A percentile compares a stretch with the other conserved stretches of the same genome.
Conservation (phyloP, 2,888 invertebrate genomes). For the Saturnia pavonia region DNA sequence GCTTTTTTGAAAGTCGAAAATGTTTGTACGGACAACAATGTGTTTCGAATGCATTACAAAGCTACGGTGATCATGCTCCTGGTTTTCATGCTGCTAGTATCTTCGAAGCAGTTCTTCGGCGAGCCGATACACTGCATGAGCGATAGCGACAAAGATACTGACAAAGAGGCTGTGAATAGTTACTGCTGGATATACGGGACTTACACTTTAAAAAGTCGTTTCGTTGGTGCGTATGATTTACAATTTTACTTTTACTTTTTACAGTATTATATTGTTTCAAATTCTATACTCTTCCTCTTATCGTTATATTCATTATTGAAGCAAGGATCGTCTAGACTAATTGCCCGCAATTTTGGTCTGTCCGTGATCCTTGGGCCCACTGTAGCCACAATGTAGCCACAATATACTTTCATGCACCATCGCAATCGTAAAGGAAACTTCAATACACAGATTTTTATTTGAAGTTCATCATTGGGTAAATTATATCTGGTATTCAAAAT, state of each 20-base stretch:
- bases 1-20: conserved; percentile 85
- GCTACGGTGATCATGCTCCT: conserved; percentile 87
- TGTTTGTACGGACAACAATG: conserved; percentile 87
- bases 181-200: conserved; percentile 92
- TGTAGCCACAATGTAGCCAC: no score
- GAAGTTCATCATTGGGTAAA: no score
- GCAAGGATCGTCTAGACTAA: background rate
- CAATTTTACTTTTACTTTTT: background rate
- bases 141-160: conserved; percentile 64
- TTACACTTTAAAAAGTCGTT: conserved; percentile 79
- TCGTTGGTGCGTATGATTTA: conserved; percentile 56
- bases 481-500: no score
- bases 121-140: conserved; percentile 90
- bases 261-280: no score
- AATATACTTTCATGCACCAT: no score
- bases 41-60: conserved; percentile 89
- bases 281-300: background rate
- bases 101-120: conserved; percentile 92
- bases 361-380: no score
- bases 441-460: no score
- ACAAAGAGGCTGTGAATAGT: conserved; percentile 85
- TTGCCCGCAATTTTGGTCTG: no score
- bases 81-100: conserved; percentile 87
- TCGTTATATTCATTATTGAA: background rate
- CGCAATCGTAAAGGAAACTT: no score